A percentile compares a stretch with the other conserved stretches of the same genome.
Evolutionary conservation across 2,888 invertebrate species (phyloP).

Genomic region (Cosmopolites sordidus): DNA sequence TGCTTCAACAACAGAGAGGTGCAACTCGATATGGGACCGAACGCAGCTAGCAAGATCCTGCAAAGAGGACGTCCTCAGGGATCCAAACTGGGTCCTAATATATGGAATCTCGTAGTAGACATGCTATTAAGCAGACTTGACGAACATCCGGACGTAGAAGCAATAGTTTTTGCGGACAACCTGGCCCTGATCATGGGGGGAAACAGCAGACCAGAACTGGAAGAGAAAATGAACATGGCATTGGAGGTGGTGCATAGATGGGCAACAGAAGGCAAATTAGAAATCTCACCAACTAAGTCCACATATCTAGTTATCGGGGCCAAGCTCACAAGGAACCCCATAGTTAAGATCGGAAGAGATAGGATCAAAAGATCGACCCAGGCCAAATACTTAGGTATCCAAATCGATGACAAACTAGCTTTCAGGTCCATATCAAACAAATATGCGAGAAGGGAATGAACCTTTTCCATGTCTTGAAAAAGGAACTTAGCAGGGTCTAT

Average conservation of each 20-base stretch:
- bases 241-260: neutral
- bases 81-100: neutral
- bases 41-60: too few relatives aligned
- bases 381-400: neutral
- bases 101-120: neutral
- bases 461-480: neutral
- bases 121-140: neutral
- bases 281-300: neutral
- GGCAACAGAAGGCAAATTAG: neutral
- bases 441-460: neutral
- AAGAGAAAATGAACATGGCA: neutral
- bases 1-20: conserved; percentile 9
- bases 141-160: neutral
- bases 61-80: conserved; percentile 4
- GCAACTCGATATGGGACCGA: too few relatives aligned
- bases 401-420: neutral
- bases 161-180: conserved; percentile 1
- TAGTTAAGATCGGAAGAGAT: neutral
- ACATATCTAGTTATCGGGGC: neutral
- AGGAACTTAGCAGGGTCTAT: neutral
- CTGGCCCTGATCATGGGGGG: neutral
- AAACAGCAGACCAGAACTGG: neutral
- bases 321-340: neutral
- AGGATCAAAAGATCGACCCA: neutral
- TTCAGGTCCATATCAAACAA: neutral